Base-by-base conservation (phyloP, 35 echinoderm and acorn worm genomes). In the Lytechinus variegatus region DNA sequence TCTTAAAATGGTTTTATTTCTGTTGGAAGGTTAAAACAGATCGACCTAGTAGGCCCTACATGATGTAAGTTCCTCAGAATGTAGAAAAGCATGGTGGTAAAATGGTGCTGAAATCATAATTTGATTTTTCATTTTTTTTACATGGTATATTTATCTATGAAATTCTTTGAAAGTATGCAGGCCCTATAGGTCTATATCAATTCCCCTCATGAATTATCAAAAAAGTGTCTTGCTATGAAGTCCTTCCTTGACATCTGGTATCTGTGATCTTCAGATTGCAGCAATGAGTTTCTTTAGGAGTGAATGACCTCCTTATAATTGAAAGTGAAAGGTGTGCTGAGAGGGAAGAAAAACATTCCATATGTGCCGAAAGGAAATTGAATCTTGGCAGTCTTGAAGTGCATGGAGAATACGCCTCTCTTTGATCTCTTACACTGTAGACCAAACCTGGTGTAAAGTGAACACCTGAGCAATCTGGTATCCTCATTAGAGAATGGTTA, bases 351-450 rank as follows among this genome's bases (percentile, higher is more conserved):
- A 54, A 90, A 90, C 88, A 90, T 90, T 90, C 88, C 88, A 90
- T 90, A 44, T 90, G 88, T 90, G 88, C 88, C 88, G 88, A 90
- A 90, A 90, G 88, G 88, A 90, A 90, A 90, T 90, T 54, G 9
- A 90, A 90, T 90, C 88, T 54, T n/a, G 44, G 88, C 27, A 4
- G 88, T 10, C 28, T 27, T 19, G 28, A 71, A 53, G 87, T 4
- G 28, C 88, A 7, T 9, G 88, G 88, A 52, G 52, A 90, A 44
- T 52, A 54, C 28, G 9, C 88, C 88, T 79, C 52, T 90, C 88
- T 90, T 90, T 90, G 88, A 90, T 90, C 29, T 90, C 27, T 5
- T 90, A 44, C 88, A 90, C 29, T 44, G 9, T 44, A 28, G 52
- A 12, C 29, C 28, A 19, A 5, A 44, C 27, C 9, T 51, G 29